Conservation (phyloP, 2,888 invertebrate species). For the Liposcelis brunnea region DNA sequence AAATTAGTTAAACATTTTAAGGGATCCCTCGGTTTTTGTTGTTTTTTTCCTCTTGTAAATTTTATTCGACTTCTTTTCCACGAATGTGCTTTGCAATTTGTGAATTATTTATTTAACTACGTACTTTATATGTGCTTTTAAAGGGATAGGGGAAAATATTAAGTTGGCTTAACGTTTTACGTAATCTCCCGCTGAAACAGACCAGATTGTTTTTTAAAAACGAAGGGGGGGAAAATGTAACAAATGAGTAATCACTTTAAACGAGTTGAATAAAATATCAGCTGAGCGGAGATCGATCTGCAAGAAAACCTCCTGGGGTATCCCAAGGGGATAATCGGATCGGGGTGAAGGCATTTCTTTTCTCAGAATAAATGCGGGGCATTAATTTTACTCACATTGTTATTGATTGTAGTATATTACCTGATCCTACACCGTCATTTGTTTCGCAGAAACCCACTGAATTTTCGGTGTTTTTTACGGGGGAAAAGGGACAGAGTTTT, state of each 20-base stretch:
- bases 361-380: not conserved
- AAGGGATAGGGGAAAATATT: too few relatives aligned
- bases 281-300: slow-evolving; percentile 1
- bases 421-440: not conserved
- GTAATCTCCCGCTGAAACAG: too few relatives aligned
- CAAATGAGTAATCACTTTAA: not conserved
- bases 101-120: not conserved
- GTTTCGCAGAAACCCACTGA: too few relatives aligned
- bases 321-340: slow-evolving; percentile 1
- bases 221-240: not conserved
- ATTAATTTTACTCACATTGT: slow-evolving; percentile 1
- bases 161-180: too few relatives aligned
- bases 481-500: too few relatives aligned
- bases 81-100: not conserved
- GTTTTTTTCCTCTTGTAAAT: too few relatives aligned
- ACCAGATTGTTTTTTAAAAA: too few relatives aligned
- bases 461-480: too few relatives aligned
- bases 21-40: too few relatives aligned
- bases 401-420: slow-evolving; percentile 2
- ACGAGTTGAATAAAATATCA: slow-evolving; percentile 1
- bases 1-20: too few relatives aligned
- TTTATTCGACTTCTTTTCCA: not conserved
- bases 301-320: not conserved
- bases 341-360: not conserved
- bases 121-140: too few relatives aligned